Percentiles rank a stretch among this genome's conserved stretches.
phyloP scores from a whole-genome alignment of 2,888 invertebrate species.

The Amphipyra berbera region DNA sequence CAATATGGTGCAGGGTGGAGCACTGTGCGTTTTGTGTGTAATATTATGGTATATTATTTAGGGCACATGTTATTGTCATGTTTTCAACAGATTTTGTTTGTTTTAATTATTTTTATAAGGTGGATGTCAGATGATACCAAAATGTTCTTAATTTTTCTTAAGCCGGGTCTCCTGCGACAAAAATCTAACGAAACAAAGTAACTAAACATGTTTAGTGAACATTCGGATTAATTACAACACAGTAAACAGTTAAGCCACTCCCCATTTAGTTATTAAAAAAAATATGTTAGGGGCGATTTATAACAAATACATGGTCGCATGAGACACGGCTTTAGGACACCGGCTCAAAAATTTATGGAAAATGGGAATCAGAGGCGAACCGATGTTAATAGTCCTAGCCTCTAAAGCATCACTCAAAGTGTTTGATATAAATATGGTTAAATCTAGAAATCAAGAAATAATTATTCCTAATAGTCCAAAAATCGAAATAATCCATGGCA shows the following conservation, averaged over 20 bases:
- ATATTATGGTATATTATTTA: conserved; percentile 13
- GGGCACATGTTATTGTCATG: conserved; percentile 37
- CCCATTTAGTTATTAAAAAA: too few relatives aligned
- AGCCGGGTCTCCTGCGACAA: neutral
- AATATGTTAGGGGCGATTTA: too few relatives aligned
- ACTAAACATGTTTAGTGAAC: too few relatives aligned
- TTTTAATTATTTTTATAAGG: conserved; percentile 23
- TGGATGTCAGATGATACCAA: conserved; percentile 11
- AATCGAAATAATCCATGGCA: too few relatives aligned
- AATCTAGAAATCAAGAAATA: conserved; percentile 17
- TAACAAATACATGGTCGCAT: too few relatives aligned
- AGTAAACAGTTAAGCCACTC: too few relatives aligned
- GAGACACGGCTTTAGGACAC: too few relatives aligned
- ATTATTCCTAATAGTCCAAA: too few relatives aligned
- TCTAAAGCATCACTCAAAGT: neutral
- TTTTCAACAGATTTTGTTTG: conserved; percentile 19
- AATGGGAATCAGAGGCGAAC: neutral
- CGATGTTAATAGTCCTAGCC: too few relatives aligned
- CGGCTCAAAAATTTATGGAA: too few relatives aligned
- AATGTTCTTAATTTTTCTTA: conserved; percentile 5
- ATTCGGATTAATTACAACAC: too few relatives aligned
- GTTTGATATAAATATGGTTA: neutral
- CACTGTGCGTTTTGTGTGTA: conserved; percentile 18
- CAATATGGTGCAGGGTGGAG: conserved; percentile 21
- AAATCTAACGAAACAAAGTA: too few relatives aligned